phyloP scores from a whole-genome alignment of 2,888 invertebrate genomes.

The Neoitamus cyanurus region DNA sequence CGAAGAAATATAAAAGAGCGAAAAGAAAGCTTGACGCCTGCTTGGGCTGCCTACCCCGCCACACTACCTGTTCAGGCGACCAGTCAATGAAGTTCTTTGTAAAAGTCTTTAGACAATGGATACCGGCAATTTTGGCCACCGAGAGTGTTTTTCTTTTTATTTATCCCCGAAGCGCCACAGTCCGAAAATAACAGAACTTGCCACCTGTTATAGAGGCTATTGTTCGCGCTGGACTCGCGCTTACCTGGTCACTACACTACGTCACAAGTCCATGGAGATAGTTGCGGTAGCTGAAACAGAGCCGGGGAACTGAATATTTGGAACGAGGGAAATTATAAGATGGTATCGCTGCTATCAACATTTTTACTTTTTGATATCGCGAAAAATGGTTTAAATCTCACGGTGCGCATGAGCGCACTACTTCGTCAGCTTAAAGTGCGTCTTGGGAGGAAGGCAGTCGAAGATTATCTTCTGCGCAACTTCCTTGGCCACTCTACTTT shows the following conservation, averaged over 20 bases:
- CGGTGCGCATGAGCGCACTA: not conserved
- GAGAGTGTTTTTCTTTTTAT: not conserved
- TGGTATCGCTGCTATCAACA: not conserved
- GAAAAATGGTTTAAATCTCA: not conserved
- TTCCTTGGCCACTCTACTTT: not conserved
- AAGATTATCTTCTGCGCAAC: not conserved
- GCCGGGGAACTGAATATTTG: not conserved
- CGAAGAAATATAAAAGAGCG: not conserved
- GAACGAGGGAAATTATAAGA: not conserved
- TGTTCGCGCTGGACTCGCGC: not conserved
- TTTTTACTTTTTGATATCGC: not conserved
- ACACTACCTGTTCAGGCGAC: not conserved
- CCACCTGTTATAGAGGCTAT: not conserved
- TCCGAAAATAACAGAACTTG: not conserved
- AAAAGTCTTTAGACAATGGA: not conserved
- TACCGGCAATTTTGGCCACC: not conserved
- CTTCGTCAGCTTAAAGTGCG: not conserved
- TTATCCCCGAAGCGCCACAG: not conserved
- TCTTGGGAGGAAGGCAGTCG: not conserved
- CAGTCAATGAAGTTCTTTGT: slow-evolving; percentile 25
- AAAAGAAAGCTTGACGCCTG: not conserved
- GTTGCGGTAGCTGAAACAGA: not conserved
- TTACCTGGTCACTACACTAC: not conserved
- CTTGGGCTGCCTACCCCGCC: not conserved
- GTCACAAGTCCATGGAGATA: not conserved